Evolutionary conservation across 2,888 invertebrate species (phyloP).

Genomic region (Molorchus minor): DNA sequence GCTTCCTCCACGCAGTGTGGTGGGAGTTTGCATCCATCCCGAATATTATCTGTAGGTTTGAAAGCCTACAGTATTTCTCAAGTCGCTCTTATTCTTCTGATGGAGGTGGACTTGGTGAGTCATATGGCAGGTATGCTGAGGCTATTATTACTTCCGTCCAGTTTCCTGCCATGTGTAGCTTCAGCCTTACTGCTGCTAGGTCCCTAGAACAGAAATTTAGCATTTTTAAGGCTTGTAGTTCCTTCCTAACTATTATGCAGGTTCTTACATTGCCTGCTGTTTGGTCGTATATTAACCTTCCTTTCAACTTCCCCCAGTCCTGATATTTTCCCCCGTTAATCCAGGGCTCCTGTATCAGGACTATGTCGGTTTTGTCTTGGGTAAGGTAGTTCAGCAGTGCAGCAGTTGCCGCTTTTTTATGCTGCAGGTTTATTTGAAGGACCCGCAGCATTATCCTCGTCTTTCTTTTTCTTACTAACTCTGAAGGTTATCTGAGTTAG

Average conservation of each 20-base stretch:
- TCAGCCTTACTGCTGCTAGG: too few species aligned
- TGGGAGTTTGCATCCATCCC: neutral
- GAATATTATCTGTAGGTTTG: too few species aligned
- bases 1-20: neutral
- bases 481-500: neutral
- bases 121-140: too few species aligned
- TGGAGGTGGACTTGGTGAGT: too few species aligned
- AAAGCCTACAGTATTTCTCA: too few species aligned
- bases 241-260: neutral
- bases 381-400: neutral
- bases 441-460: neutral
- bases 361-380: too few species aligned
- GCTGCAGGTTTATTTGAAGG: neutral
- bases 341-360: too few species aligned
- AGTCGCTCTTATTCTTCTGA: too few species aligned
- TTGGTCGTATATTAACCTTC: too few species aligned
- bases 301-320: neutral
- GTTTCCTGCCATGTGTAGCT: too few species aligned
- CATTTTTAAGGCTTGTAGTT: neutral
- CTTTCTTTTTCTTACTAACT: neutral
- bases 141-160: too few species aligned
- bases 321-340: neutral
- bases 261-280: neutral
- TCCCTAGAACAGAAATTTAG: too few species aligned
- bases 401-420: neutral